Evolutionary conservation across 2,113 vertebrate genomes (phyloP), one percentile per base, ranked within the genome.

Genomic region (Cryptomyrus ogoouensis): DNA sequence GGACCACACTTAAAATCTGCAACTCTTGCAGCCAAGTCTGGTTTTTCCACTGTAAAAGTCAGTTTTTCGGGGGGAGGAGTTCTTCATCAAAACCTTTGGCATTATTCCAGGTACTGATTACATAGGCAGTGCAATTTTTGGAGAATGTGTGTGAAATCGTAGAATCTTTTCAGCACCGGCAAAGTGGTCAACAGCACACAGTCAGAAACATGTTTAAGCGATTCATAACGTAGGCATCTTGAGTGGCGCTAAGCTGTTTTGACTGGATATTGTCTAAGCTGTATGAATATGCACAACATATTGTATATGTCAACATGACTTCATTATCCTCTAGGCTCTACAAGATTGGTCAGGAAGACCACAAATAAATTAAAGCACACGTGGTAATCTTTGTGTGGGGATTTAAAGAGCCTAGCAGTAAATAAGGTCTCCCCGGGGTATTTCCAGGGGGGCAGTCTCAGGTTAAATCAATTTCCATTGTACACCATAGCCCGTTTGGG

Each of bases 1-100:
- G 31, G 6, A 35, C 35, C 53, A 44, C 74, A 58, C 19, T 56
- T 3, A 84, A 56, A 56, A 77, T 46, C 83, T 35, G 89, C 44
- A 90, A 58, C 44, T 66, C 53, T 17, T 87, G 13, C 56, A 31
- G 19, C 44, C 3, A 44, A 19, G 42, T 87, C 56, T 13, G 56
- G 83, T 83, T 87, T 31, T 58, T 62, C 83, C 35, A 66, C 53
- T 24, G 70, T 66, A 44, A 87, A 66, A 90, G 83, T 49, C 27
- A 13, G 62, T n/a, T 31, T 27, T 10, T 17, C 1, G 0, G 27
- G 83, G 47, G 53, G 39, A 13, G 53, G 6, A 24, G n/a, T 44
- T 42, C 44, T 90, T 70, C 46, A 3, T 50, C n/a, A 56, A 44
- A 90, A 47, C 84, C 56, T 90, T 52, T 50, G 83, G 89, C 56